Evolutionary conservation across 2,113 vertebrate species (phyloP).

Genomic region (Datnioides undecimradiatus): DNA sequence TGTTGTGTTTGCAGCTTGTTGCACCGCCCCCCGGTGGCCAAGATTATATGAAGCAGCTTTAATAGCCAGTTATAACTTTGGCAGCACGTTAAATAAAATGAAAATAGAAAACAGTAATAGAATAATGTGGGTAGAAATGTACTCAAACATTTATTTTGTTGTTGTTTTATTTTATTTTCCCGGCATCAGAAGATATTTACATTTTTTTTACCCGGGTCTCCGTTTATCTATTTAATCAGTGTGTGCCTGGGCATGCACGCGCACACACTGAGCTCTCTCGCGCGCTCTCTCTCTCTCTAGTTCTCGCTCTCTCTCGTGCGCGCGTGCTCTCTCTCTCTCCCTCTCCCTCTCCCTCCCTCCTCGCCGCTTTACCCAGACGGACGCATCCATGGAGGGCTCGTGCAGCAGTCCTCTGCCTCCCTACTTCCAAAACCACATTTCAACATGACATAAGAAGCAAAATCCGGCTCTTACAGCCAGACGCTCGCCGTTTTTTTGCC

Average conservation of each 20-base stretch:
- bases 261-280: neutral
- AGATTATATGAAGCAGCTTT: neutral
- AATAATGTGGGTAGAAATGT: neutral
- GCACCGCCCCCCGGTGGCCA: neutral
- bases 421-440: constrained; percentile 34
- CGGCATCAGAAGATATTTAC: neutral
- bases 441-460: constrained; percentile 56
- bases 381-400: constrained; percentile 62
- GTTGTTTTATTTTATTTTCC: no score
- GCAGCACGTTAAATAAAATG: neutral
- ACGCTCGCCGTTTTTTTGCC: neutral
- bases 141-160: neutral
- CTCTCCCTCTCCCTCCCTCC: neutral
- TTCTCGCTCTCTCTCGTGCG: no score
- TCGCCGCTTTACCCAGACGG: neutral
- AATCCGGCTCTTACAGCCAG: neutral
- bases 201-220: neutral
- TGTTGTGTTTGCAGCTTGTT: neutral
- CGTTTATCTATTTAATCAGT: neutral
- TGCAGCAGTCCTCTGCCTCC: constrained; percentile 27
- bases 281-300: no score
- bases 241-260: no score
- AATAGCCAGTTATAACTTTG: neutral
- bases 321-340: no score
- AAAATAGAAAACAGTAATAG: neutral